Evolutionary conservation across 2,113 vertebrate genomes (phyloP), one percentile per base, ranked within the genome.

Genomic region (Dipodomys stephensi): DNA sequence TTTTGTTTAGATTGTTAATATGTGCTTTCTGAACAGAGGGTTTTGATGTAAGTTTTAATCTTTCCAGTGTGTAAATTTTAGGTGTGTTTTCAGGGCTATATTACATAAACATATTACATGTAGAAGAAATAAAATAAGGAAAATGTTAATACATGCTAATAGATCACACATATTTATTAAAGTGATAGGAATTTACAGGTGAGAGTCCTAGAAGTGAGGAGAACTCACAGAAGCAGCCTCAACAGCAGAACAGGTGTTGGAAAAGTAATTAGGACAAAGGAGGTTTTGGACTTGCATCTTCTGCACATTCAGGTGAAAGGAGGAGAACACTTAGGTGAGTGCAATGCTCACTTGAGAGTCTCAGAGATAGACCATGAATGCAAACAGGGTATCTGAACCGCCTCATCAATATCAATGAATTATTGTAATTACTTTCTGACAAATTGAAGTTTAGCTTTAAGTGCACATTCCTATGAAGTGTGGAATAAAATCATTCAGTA

Each of bases 61-160:
- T 80, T 94, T 57, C 27, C 67, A 68, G 20, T 0, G 8, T 60
- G 20, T 49, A 74, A 88, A 80, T 89, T 46, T 79, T 67, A 67
- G 6, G 13, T 25, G 8, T 83, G 15, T 96, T 92, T 95, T 88
- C 7, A 64, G n/a, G 76, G 77, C 39, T 10, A 27, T 28, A 80
- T 19, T n/a, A 74, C 32, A 71, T 39, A 27, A 49, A 39, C 4
- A 3, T 72, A 68, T 67, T 46, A 84, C 1, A 32, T 28, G 5
- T 28, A 62, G 8, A 64, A 35, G 62, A 90, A 81, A 85, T 1
- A 62, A 83, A 53, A 78, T 68, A 90, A 44, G 60, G 30, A 78
- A 49, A 49, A 49, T 39, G 39, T 39, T 39, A 39, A 39, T 39
- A 39, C 39, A 39, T 39, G 39, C 39, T 39, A 39, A 39, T 39